Conservation (phyloP, 1,140 invertebrate genomes). For the Venustaconcha ellipsiformis region DNA sequence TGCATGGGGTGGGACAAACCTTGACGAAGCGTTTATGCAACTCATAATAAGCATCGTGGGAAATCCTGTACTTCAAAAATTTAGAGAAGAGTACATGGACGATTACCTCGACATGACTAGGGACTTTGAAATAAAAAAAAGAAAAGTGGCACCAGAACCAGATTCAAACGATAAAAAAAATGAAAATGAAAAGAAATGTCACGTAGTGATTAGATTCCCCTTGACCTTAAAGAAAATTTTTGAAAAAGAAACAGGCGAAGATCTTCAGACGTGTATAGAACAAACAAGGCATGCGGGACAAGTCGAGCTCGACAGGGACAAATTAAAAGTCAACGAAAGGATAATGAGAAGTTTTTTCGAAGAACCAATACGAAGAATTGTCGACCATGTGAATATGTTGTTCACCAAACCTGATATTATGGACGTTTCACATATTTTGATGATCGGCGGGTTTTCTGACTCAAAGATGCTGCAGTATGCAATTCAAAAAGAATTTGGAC, state of each 20-base stretch:
- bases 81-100: neutral
- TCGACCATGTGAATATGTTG: slow-evolving; percentile 1
- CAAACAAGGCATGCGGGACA: neutral
- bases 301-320: neutral
- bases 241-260: neutral
- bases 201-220: neutral
- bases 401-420: neutral
- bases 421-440: slow-evolving; percentile 1
- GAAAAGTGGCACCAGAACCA: neutral
- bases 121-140: slow-evolving; percentile 11
- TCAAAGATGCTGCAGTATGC: slow-evolving; percentile 7
- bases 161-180: neutral
- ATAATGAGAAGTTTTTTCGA: slow-evolving; percentile 3
- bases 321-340: neutral
- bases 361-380: neutral
- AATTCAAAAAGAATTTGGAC: neutral
- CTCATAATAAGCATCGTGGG: neutral
- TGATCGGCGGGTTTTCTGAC: slow-evolving; percentile 22
- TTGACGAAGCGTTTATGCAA: slow-evolving; percentile 1
- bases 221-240: neutral
- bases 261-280: neutral
- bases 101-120: neutral
- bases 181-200: too few species aligned
- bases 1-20: slow-evolving; percentile 10
- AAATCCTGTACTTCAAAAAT: neutral